Percentiles rank a stretch among this genome's conserved stretches.
Evolutionary conservation across 2,113 vertebrate genomes (phyloP).

Genomic region (Saguinus imperator): DNA sequence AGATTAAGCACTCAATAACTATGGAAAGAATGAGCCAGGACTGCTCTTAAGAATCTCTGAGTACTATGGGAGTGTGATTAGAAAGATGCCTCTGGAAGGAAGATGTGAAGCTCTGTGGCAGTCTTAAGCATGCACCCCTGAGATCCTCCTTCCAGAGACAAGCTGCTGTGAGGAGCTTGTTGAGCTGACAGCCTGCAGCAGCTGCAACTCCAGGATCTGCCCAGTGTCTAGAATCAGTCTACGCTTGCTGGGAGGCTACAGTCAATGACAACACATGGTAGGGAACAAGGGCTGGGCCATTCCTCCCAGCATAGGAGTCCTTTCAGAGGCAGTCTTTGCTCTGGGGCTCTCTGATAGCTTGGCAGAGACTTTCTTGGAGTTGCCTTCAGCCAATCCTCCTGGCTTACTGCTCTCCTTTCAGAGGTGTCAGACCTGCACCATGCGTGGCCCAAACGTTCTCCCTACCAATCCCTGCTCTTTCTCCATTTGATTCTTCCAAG

Average conservation of each 20-base stretch:
- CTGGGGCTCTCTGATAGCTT: not conserved
- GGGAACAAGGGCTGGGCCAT: fast-evolving
- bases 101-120: not conserved
- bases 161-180: not conserved
- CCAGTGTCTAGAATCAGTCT: fast-evolving
- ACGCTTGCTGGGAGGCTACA: no score
- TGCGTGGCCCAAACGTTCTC: not conserved
- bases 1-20: not conserved
- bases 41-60: not conserved
- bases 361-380: not conserved
- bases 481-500: not conserved
- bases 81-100: not conserved
- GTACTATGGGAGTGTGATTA: not conserved
- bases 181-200: not conserved
- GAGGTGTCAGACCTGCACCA: not conserved
- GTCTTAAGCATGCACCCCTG: fast-evolving
- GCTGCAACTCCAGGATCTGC: not conserved
- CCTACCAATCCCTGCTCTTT: fast-evolving
- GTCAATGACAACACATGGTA: fast-evolving
- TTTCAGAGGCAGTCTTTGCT: fast-evolving
- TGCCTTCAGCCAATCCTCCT: not conserved
- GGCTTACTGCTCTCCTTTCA: not conserved
- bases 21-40: not conserved
- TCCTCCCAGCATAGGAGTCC: not conserved
- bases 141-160: not conserved